These are phyloP conservation scores for Megaceryle maxima DNA, from an alignment of 2,113 vertebrate genomes.

Conservation along the genomic window DNA sequence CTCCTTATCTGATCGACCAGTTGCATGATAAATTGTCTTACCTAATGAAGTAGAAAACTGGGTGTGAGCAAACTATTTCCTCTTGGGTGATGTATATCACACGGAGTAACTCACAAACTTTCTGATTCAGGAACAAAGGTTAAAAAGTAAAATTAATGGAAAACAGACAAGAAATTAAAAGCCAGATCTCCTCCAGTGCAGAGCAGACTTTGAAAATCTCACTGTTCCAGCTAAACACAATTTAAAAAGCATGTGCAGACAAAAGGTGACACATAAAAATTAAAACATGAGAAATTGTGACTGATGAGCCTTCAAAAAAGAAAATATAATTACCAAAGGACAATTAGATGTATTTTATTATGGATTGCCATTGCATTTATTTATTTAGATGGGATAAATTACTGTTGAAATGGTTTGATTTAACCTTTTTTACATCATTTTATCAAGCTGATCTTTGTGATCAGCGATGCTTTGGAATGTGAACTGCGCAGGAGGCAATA, in stretches of 20 bases:
- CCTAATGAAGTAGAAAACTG: background rate
- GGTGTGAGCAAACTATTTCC: background rate
- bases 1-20: background rate
- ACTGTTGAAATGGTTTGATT: background rate
- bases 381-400: background rate
- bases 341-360: background rate
- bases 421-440: slow-evolving; percentile 52
- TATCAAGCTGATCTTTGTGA: slow-evolving; percentile 52
- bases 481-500: slow-evolving; percentile 18
- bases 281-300: background rate
- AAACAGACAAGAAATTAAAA: slow-evolving; percentile 21
- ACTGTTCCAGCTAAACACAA: background rate
- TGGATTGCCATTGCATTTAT: background rate
- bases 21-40: background rate
- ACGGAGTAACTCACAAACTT: slow-evolving; percentile 4
- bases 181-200: background rate
- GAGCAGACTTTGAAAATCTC: slow-evolving; percentile 14
- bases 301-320: background rate
- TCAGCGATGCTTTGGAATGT: slow-evolving; percentile 57
- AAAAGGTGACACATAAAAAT: background rate
- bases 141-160: slow-evolving; percentile 26
- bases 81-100: background rate
- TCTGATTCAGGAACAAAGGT: slow-evolving; percentile 6
- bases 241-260: background rate
- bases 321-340: background rate